Evolutionary conservation across 2,888 invertebrate species (phyloP), one percentile per base, ranked within the genome.

Genomic region (Calliphora vomitoria): DNA sequence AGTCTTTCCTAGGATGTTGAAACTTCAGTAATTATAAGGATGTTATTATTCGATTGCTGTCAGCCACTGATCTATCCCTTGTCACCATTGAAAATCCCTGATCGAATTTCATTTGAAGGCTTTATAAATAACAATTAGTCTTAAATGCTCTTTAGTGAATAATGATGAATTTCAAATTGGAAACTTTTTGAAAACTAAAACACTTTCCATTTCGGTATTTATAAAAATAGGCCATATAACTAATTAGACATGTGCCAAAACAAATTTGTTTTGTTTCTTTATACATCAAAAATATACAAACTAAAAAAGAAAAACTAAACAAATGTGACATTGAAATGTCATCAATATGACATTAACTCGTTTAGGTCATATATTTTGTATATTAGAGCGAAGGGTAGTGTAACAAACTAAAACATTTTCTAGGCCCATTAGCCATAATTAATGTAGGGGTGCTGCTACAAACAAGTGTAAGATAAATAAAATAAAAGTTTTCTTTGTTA

Each of bases 311-410:
- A 18, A 55, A 55, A 20, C 20, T 1, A 20, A 8, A 55, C 55
- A 55, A 55, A 20, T 55, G n/a, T 55, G 55, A 8, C 55, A 55
- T 55, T 55, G 20, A 55, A 55, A 18, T 55, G 55, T 20, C 55
- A 55, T 55, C 20, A 8, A 18, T 20, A 10, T 55, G 55, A 55
- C 20, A 55, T 55, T 55, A 55, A 55, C 20, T 55, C 55, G 11
- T 55, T 55, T 55, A 2, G 20, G 20, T 55, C 10, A 55, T 55
- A 20, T 55, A 8, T 20, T 20, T 55, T 55, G 15, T 0, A 1
- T 18, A 8, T 4, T 3, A 8, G 3, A 20, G 8, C 3, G 8
- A 20, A 20, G 8, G 18, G 10, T 55, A 55, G 20, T 55, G 20
- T 20, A 55, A 18, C 8, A 55, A 55, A 55, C 18, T 20, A 20